Conservation (phyloP, 2,113 vertebrate genomes). For the Raphicerus campestris region DNA sequence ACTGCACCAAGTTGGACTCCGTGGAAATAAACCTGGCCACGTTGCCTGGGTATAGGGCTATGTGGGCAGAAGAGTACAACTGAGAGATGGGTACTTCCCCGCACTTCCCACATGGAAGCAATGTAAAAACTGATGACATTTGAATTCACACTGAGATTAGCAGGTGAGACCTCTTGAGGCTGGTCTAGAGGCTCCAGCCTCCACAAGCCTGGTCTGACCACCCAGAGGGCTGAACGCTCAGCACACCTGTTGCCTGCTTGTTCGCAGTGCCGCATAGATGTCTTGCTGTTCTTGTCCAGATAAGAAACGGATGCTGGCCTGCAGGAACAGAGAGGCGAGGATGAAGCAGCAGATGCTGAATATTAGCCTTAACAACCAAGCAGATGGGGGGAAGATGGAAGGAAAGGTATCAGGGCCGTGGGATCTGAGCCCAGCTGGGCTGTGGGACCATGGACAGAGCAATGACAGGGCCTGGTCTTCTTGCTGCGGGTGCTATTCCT, state of each 20-base stretch:
- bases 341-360: background rate
- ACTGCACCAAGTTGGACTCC: background rate
- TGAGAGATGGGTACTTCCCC: background rate
- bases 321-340: background rate
- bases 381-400: background rate
- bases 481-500: rapidly evolving
- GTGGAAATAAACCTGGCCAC: background rate
- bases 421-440: background rate
- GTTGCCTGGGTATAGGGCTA: background rate
- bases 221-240: background rate
- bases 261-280: background rate
- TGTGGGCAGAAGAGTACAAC: background rate
- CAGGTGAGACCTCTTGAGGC: background rate
- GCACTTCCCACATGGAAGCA: background rate
- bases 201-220: rapidly evolving
- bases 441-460: background rate
- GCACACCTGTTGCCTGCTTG: rapidly evolving
- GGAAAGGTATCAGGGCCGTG: background rate
- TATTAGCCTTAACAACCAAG: background rate
- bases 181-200: background rate
- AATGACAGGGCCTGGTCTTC: background rate
- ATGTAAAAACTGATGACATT: background rate
- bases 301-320: background rate
- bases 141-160: background rate
- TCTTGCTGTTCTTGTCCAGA: background rate